phyloP scores from a whole-genome alignment of 2,888 invertebrate species.

The Plebejus argus region DNA sequence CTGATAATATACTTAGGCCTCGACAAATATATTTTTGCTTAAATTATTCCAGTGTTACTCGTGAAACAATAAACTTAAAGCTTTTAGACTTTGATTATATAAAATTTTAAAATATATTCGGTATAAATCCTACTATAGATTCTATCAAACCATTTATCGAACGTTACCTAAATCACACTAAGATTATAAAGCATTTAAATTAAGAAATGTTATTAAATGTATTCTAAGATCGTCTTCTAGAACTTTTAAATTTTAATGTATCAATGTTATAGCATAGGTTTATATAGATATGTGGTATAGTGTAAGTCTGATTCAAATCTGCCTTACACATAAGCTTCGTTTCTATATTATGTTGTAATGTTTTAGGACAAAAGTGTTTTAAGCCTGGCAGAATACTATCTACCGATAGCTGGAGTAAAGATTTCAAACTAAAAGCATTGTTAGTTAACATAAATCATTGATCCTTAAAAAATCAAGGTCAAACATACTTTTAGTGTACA shows the following conservation, averaged over 20 bases:
- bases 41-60: slow-evolving; percentile 34
- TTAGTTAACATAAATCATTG: too few species aligned
- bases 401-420: background rate
- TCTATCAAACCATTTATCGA: slow-evolving; percentile 41
- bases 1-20: slow-evolving; percentile 37
- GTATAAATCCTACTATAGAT: slow-evolving; percentile 34
- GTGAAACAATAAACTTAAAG: slow-evolving; percentile 15
- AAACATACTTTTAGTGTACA: too few species aligned
- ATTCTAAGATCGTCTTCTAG: slow-evolving; percentile 34
- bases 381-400: background rate
- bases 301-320: slow-evolving; percentile 48
- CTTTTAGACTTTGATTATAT: slow-evolving; percentile 26
- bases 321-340: slow-evolving; percentile 64
- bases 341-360: slow-evolving; percentile 55
- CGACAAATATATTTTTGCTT: slow-evolving; percentile 39
- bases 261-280: slow-evolving; percentile 38
- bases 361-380: background rate
- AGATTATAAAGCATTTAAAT: slow-evolving; percentile 25
- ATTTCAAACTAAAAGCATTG: too few species aligned
- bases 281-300: slow-evolving; percentile 38
- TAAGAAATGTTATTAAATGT: slow-evolving; percentile 34
- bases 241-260: slow-evolving; percentile 40
- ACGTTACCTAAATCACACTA: slow-evolving; percentile 34
- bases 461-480: too few species aligned
- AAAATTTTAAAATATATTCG: slow-evolving; percentile 32